phyloP scores from a whole-genome alignment of 2,113 vertebrate genomes.

The Malurus melanocephalus region DNA sequence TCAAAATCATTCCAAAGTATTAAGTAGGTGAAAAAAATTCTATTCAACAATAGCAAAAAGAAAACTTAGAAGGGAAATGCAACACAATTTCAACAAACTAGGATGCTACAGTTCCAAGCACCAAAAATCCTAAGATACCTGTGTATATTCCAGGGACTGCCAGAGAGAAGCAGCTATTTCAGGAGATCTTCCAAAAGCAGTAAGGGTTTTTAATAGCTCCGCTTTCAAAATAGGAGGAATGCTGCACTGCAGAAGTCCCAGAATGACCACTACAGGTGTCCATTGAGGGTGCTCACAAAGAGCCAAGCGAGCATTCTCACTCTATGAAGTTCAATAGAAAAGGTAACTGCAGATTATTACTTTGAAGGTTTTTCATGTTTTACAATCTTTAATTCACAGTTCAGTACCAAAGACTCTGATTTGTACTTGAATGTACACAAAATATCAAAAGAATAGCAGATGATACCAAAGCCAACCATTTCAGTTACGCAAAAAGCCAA shows the following conservation, averaged over 20 bases:
- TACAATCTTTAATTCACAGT: neutral
- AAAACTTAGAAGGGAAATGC: neutral
- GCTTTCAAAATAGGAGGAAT: slow-evolving; percentile 91
- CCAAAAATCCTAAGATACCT: slow-evolving; percentile 73
- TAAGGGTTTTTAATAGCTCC: slow-evolving; percentile 84
- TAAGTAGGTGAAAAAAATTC: neutral
- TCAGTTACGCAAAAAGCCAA: neutral
- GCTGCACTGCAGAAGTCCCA: slow-evolving; percentile 94
- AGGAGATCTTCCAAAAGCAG: slow-evolving; percentile 92
- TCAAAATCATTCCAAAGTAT: neutral
- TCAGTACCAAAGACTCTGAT: neutral
- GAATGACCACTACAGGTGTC: slow-evolving; percentile 92
- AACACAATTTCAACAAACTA: neutral
- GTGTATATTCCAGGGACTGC: slow-evolving; percentile 95
- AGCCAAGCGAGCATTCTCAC: slow-evolving; percentile 93
- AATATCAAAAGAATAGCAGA: neutral
- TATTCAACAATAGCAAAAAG: neutral
- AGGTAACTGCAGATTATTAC: neutral
- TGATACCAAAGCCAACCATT: neutral
- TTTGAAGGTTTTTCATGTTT: neutral
- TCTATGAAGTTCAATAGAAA: slow-evolving; percentile 67
- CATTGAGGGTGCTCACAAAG: slow-evolving; percentile 97
- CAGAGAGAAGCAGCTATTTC: slow-evolving; percentile 95
- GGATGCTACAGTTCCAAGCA: neutral
- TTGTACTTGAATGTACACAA: neutral